Conservation (phyloP, 2,113 vertebrate species). For the Hirundichthys speculiger region DNA sequence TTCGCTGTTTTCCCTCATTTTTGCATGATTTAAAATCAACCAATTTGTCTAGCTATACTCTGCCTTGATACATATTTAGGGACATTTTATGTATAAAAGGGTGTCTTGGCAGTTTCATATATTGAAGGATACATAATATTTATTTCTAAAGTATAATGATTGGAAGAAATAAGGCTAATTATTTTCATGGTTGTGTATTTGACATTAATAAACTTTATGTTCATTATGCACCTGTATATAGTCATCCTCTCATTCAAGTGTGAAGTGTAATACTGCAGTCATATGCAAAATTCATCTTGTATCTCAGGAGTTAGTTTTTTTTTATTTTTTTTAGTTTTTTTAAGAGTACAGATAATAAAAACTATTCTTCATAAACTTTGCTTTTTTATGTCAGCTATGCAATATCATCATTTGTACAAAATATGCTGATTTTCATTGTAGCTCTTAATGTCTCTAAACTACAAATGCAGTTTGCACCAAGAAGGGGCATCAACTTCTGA, state of each 20-base stretch:
- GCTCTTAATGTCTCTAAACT: slow-evolving; percentile 46
- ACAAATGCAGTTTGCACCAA: slow-evolving; percentile 51
- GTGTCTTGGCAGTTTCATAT: too few relatives aligned
- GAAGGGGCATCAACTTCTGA: slow-evolving; percentile 47
- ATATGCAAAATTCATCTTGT: slow-evolving; percentile 39
- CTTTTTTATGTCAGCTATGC: slow-evolving; percentile 50
- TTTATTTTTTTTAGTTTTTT: slow-evolving; percentile 59
- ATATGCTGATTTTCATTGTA: slow-evolving; percentile 53
- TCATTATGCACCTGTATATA: slow-evolving; percentile 17
- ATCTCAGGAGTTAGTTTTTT: too few relatives aligned
- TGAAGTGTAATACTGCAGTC: slow-evolving; percentile 60
- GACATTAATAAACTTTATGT: slow-evolving; percentile 47
- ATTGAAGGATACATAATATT: too few relatives aligned
- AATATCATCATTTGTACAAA: slow-evolving; percentile 67
- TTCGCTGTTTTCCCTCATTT: too few relatives aligned
- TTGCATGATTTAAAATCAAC: too few relatives aligned
- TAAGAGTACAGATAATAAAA: slow-evolving; percentile 47
- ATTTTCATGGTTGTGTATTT: too few relatives aligned
- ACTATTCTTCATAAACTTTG: slow-evolving; percentile 54
- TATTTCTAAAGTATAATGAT: slow-evolving; percentile 43
- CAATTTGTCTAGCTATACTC: too few relatives aligned
- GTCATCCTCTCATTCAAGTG: slow-evolving; percentile 29
- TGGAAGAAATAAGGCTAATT: slow-evolving; percentile 62
- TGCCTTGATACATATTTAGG: too few relatives aligned
- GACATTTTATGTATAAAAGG: background rate